These are phyloP conservation scores for Conger conger DNA, from an alignment of 2,113 vertebrate species.

Conservation along the genomic window DNA sequence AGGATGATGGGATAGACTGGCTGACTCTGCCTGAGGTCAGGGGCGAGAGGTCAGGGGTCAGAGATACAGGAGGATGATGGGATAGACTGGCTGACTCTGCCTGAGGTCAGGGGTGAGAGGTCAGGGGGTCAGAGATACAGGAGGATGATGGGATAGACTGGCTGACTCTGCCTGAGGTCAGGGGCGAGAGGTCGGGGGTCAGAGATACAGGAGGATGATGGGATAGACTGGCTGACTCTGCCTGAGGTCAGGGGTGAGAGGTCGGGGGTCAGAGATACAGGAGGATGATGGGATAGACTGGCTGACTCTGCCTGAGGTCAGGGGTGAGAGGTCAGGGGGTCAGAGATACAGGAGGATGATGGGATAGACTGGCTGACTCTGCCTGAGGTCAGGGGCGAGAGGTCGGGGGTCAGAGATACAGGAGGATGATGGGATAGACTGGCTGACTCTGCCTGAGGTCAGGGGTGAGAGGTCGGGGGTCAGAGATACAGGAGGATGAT, in stretches of 20 bases:
- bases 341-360: constrained; percentile 94
- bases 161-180: constrained; percentile 92
- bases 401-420: no score
- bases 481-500: no score
- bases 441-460: constrained; percentile 94
- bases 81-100: constrained; percentile 97
- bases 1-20: constrained; percentile 94
- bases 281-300: constrained; percentile 95
- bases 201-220: constrained; percentile 92
- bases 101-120: constrained; percentile 82
- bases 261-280: no score
- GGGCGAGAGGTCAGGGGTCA: constrained; percentile 78
- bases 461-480: constrained; percentile 75
- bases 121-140: no score
- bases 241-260: constrained; percentile 84
- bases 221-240: constrained; percentile 97
- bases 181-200: constrained; percentile 77
- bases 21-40: constrained; percentile 91
- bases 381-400: constrained; percentile 85
- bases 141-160: constrained; percentile 95
- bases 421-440: constrained; percentile 94
- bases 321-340: constrained; percentile 77
- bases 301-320: constrained; percentile 92
- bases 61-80: constrained; percentile 93
- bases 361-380: constrained; percentile 96